Conservation (phyloP, 2,797 vertebrate species). For the Malurus leucopterus region DNA sequence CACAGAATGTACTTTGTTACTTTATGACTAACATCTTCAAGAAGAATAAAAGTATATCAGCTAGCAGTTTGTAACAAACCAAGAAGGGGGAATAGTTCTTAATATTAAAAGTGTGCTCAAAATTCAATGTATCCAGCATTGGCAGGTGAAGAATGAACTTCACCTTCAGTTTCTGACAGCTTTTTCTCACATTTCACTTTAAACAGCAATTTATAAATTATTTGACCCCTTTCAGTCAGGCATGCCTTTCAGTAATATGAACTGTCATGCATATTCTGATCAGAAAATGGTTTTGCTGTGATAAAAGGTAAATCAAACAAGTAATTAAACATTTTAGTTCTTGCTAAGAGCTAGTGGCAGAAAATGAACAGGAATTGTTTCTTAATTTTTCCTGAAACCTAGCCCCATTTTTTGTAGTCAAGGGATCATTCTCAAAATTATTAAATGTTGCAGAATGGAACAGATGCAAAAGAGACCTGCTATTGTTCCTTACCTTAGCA, state of each 20-base stretch:
- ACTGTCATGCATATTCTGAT: neutral
- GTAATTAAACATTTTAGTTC: neutral
- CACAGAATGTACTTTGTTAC: neutral
- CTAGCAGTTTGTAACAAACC: neutral
- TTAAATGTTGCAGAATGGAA: neutral
- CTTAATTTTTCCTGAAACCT: neutral
- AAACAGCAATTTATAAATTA: neutral
- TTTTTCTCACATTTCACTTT: slow-evolving; percentile 11
- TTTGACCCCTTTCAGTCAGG: neutral
- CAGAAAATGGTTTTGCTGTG: neutral
- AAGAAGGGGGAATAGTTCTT: neutral
- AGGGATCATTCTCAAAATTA: neutral
- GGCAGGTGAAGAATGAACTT: slow-evolving; percentile 1
- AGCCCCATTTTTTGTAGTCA: neutral
- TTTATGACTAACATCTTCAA: neutral
- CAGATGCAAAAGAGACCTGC: neutral
- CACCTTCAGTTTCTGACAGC: slow-evolving; percentile 16
- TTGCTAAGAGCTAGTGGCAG: neutral
- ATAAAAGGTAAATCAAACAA: neutral
- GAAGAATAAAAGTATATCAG: neutral
- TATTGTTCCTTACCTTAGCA: neutral
- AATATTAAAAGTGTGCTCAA: neutral
- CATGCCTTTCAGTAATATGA: neutral
- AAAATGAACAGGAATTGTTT: neutral
- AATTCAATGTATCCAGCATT: neutral